phyloP scores from a whole-genome alignment of 2,797 vertebrate genomes.

The Ambastaia sidthimunki region DNA sequence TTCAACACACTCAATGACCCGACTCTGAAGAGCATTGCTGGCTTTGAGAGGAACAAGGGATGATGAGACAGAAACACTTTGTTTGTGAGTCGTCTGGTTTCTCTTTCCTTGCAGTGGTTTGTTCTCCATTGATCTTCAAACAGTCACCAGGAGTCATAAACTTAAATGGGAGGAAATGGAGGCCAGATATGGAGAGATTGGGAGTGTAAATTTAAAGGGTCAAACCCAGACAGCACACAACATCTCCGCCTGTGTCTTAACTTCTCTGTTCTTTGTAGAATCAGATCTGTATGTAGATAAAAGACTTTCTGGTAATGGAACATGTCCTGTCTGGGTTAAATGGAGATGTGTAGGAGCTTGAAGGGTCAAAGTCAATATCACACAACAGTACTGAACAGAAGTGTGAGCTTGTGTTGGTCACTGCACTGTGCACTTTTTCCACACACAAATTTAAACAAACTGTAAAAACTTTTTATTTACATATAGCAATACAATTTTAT shows the following conservation, averaged over 20 bases:
- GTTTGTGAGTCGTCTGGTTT: conserved; percentile 51
- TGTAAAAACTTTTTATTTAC: too few species aligned
- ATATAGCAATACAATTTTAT: too few species aligned
- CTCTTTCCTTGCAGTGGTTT: conserved; percentile 53
- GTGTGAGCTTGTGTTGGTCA: neutral
- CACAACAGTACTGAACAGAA: too few species aligned
- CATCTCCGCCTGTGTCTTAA: conserved; percentile 23
- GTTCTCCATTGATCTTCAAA: conserved; percentile 66
- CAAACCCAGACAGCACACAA: conserved; percentile 45
- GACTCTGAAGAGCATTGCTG: conserved; percentile 26
- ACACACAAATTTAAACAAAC: too few species aligned
- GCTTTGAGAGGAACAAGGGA: conserved; percentile 42
- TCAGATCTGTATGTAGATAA: conserved; percentile 47
- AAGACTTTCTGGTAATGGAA: conserved; percentile 32
- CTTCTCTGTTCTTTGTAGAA: conserved; percentile 4
- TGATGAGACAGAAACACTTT: conserved; percentile 30
- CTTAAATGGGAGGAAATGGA: conserved; percentile 68
- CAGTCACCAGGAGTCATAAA: conserved; percentile 63
- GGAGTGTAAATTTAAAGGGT: conserved; percentile 63
- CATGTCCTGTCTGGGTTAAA: conserved; percentile 33
- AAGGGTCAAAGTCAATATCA: neutral
- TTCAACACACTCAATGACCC: conserved; percentile 30
- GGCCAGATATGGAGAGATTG: conserved; percentile 62
- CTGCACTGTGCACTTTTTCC: too few species aligned
- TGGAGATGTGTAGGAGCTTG: conserved; percentile 30